Evolutionary conservation across 37 sponge, comb jelly and placozoan genomes (phyloP).

Genomic region (Geodia barretti): DNA sequence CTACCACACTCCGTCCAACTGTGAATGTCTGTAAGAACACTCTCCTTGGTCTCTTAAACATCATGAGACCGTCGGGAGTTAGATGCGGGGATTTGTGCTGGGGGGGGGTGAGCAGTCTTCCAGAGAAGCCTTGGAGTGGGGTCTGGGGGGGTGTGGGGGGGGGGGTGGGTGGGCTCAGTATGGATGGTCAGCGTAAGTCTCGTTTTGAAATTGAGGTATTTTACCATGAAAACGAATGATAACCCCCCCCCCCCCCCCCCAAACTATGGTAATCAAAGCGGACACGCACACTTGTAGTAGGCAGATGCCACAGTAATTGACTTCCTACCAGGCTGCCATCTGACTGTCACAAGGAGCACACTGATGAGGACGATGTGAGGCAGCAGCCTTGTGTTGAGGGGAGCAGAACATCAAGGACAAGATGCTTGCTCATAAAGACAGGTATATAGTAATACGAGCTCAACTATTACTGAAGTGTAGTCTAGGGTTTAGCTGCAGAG

Average conservation of each 20-base stretch:
- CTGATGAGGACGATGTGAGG: constrained; percentile 34
- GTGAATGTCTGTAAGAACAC: constrained; percentile 80
- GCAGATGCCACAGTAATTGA: not conserved
- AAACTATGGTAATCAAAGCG: too few species aligned
- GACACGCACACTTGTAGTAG: not conserved
- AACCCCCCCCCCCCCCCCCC: not conserved
- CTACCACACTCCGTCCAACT: constrained; percentile 58
- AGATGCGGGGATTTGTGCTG: too few species aligned
- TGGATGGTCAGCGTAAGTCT: constrained; percentile 41
- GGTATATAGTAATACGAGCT: not conserved
- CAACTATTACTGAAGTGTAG: not conserved
- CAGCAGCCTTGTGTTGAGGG: constrained; percentile 71
- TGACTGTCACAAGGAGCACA: constrained; percentile 80
- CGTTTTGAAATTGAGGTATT: constrained; percentile 47
- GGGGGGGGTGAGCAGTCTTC: too few species aligned
- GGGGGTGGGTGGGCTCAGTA: too few species aligned
- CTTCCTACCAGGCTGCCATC: constrained; percentile 62
- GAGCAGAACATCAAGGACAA: not conserved
- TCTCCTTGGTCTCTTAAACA: constrained; percentile 46
- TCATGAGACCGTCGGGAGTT: too few species aligned
- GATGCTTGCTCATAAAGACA: not conserved
- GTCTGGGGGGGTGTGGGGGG: too few species aligned
- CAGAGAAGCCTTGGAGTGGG: too few species aligned
- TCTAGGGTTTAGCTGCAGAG: not conserved
- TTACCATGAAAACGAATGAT: not conserved